These are phyloP conservation scores for Oryzias curvinotus DNA, from an alignment of 2,113 vertebrate genomes.

Conservation along the genomic window DNA sequence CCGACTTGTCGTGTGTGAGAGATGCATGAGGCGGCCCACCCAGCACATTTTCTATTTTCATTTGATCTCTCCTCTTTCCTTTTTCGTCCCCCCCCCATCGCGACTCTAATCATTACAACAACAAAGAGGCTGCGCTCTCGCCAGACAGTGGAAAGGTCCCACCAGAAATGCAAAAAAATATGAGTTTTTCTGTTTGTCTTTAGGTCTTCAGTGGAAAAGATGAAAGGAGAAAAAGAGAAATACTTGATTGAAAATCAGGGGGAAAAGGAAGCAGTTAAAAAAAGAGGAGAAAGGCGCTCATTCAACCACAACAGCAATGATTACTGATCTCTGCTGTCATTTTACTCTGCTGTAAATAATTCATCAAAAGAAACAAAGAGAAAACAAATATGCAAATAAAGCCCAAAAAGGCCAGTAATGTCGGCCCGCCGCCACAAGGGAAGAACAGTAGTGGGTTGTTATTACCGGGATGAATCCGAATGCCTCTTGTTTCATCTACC, in stretches of 20 bases:
- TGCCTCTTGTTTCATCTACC: constrained; percentile 73
- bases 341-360: constrained; percentile 68
- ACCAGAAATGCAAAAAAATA: constrained; percentile 40
- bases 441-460: constrained; percentile 59
- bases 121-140: constrained; percentile 54
- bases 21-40: constrained; percentile 32
- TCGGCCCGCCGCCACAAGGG: constrained; percentile 59
- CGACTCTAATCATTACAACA: constrained; percentile 60
- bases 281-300: constrained; percentile 55
- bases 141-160: constrained; percentile 55
- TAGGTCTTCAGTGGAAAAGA: constrained; percentile 45
- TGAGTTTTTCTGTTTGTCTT: constrained; percentile 2
- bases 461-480: constrained; percentile 70
- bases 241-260: constrained; percentile 66
- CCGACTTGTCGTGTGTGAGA: constrained; percentile 33
- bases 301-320: constrained; percentile 63
- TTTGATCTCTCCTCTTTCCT: constrained; percentile 53
- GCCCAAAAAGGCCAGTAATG: constrained; percentile 62
- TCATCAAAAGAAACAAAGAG: constrained; percentile 75
- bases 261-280: constrained; percentile 67
- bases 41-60: constrained; percentile 58
- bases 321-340: constrained; percentile 68
- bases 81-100: constrained; percentile 29
- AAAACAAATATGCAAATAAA: constrained; percentile 77
- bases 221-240: constrained; percentile 51